A percentile compares a stretch with the other conserved stretches of the same genome.
phyloP scores from a whole-genome alignment of 35 echinoderm and acorn worm species.

The Apostichopus parvimensis region DNA sequence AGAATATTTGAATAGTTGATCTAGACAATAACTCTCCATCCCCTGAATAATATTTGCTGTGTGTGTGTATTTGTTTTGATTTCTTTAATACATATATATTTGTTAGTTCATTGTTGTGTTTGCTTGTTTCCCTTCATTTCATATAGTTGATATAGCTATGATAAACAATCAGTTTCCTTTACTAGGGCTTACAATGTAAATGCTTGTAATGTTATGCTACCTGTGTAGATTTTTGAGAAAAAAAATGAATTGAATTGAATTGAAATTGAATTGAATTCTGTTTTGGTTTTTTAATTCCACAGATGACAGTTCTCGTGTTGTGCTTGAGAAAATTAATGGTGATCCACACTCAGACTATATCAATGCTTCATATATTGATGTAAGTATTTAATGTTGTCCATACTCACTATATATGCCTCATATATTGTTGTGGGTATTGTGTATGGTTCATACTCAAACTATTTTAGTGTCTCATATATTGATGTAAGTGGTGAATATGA shows the following conservation, averaged over 20 bases:
- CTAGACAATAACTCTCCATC: no score
- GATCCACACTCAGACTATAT: conserved; percentile 30
- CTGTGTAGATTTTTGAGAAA: neutral
- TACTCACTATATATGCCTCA: no score
- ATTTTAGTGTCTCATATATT: no score
- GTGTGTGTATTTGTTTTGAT: neutral
- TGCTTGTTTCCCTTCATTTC: neutral
- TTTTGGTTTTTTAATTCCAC: neutral
- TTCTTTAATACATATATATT: neutral
- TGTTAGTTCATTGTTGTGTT: neutral
- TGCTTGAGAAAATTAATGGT: conserved; percentile 47
- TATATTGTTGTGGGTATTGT: no score
- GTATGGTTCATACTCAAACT: no score
- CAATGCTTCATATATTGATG: no score
- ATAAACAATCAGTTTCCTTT: neutral
- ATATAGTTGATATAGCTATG: neutral
- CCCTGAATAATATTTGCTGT: no score
- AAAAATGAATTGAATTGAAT: neutral
- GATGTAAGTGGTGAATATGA: no score
- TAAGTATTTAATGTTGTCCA: no score
- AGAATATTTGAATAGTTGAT: neutral
- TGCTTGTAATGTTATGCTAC: neutral
- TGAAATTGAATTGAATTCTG: neutral
- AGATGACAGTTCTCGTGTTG: conserved; percentile 77
- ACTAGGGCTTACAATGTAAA: neutral